phyloP scores from a whole-genome alignment of 2,888 invertebrate species.

The Philhelius pedissequus region DNA sequence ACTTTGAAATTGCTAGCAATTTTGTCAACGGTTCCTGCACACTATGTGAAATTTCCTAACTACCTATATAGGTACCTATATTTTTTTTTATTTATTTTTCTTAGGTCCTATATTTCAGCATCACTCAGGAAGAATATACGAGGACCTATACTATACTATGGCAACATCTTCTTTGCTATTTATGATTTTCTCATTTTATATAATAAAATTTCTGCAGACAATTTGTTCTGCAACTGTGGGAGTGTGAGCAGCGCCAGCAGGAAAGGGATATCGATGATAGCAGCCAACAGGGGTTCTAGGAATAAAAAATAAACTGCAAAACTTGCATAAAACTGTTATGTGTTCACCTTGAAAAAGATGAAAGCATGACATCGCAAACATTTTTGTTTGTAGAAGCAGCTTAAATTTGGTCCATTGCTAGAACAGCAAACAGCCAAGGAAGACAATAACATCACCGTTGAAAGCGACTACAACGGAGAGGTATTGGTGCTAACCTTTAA shows the following conservation, averaged over 20 bases:
- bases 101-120: background rate
- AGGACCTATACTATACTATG: too few species aligned
- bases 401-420: background rate
- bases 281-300: background rate
- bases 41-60: slow-evolving; percentile 39
- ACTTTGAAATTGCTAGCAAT: slow-evolving; percentile 52
- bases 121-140: background rate
- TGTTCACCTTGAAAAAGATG: slow-evolving; percentile 4
- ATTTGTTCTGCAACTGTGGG: slow-evolving; percentile 26
- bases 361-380: slow-evolving; percentile 12
- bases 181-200: slow-evolving; percentile 48
- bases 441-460: background rate
- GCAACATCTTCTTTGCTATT: too few species aligned
- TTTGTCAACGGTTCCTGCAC: slow-evolving; percentile 37
- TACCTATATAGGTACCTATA: background rate
- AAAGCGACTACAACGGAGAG: background rate
- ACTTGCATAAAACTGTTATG: slow-evolving; percentile 21
- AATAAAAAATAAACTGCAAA: background rate
- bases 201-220: slow-evolving; percentile 54
- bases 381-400: background rate
- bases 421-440: background rate
- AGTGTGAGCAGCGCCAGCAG: background rate
- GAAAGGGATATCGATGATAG: slow-evolving; percentile 51
- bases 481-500: slow-evolving; percentile 28
- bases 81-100: background rate